Base-by-base conservation (phyloP, 2,888 invertebrate species). In the Lypha dubia region DNA sequence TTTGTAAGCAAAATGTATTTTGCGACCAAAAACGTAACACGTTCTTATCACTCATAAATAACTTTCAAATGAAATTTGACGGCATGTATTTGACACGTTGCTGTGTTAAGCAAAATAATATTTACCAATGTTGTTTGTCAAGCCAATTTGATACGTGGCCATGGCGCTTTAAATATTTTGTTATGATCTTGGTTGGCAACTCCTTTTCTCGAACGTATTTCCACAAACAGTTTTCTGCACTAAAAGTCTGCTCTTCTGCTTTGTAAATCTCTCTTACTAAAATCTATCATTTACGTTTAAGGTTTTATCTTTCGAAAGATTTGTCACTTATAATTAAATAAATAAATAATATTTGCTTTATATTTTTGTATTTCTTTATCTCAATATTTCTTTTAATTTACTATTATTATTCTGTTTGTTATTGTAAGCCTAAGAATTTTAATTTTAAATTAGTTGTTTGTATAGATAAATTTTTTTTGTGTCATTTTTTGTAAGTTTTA, bases 401-500 rank as follows among this genome's bases (percentile, higher is more conserved):
- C 35, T 51, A 56, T 65, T 56, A 38, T 67, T 49, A 38, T 58
- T 28, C 13, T 63, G 32, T 20, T 70, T 63, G 5, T 28, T 28
- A 28, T 28, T 5, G 60, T 79, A 74, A 80, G 51, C 46, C 56
- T 83, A 75, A 58, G 67, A 75, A 22, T 44, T 60, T 77, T 62
- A 32, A 79, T 76, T 67, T 74, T 24, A 44, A 63, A 9, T 60
- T 51, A 65, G 53, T 58, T 79, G 76, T 68, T 49, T 63, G 56
- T 75, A 68, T 65, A 71, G 11, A 73, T 81, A 68, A 75, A 8
- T 65, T 80, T 49, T n/a, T 49, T 85, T 79, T 84, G 49, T 87
- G 84, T 87, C 87, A 89, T 86, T 87, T 87, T 70, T 88, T 88
- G 75, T 87, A 62, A 73, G 85, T 86, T 84, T 87, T 87, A 83